Base-by-base conservation (phyloP, 2,888 invertebrate species). In the Melanotus villosus region DNA sequence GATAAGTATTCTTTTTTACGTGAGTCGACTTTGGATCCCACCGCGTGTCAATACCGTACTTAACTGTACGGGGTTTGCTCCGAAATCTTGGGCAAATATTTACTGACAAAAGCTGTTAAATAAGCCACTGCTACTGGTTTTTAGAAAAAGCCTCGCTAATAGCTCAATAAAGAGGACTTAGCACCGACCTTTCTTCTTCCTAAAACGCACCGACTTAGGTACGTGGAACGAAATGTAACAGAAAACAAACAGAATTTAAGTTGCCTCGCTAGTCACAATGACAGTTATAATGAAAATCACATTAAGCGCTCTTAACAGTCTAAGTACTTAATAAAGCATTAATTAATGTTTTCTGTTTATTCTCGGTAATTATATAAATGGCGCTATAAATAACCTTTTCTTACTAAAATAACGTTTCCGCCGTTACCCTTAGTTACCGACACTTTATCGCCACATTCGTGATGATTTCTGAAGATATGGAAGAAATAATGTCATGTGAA, bases 401-500 rank as follows among this genome's bases (percentile, higher is more conserved):
- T 18, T 16, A 43, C 19, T 43, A 43, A 43, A 43, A 43, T 16
- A 16, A 10, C 18, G 18, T 19, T 43, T 43, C 7, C 7, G 3
- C 19, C 18, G 34, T 19, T 18, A 19, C 43, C 19, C n/a, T 2
- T 26, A 47, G 23, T 6, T 23, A 50, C 3, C 3, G 16, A 14
- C 18, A 6, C 18, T 14, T 52, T 52, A 52, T 52, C 52, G 18
- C 23, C 3, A 19, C 32, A 12, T 52, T 62, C 52, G 32, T 34
- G 52, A 62, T 62, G 16, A 52, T 23, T 47, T 62, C 32, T 21
- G 34, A 52, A 60, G 59, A 60, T 60, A 62, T 30, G 56, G 38
- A 4, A 32, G 23, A 65, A 65, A 18, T 62, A 62, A 65, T 70
- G 62, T 71, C 73, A 73, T 76, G 77, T 68, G 76, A 76, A 76